Evolutionary conservation across 2,888 invertebrate species (phyloP), one percentile per base, ranked within the genome.

Genomic region (Amphiduros pacificus): DNA sequence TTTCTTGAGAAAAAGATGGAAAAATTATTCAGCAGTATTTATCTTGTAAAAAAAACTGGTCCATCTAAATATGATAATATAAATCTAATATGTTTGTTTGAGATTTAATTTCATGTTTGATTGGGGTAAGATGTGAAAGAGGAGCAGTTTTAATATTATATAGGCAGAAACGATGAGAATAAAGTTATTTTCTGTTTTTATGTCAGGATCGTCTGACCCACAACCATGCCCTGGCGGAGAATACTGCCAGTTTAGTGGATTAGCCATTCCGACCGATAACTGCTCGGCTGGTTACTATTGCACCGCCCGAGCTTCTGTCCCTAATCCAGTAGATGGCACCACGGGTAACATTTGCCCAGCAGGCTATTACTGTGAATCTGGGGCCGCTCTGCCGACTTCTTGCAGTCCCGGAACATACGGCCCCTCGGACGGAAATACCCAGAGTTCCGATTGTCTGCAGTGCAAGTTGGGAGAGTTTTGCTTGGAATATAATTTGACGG

Each of bases 261-360:
- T 78, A 0, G 68, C 67, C 20, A 55, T 56, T 2, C 77, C 78
- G 11, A 76, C 77, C 5, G 78, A 72, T 14, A 70, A 73, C 63
- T 80, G 80, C 59, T 65, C 72, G 1, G 72, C 75, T 2, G 80
- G 79, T 6, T 78, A 77, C 62, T 80, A 74, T 71, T 80, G 80
- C 53, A 64, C 64, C 9, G 70, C 67, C 9, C 60, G 66, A 20
- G 77, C 80, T 32, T 65, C 63, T 0, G 53, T 72, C 9, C 61
- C 74, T 2, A 77, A 73, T 31, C 79, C 79, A 9, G 72, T 71
- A 5, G 78, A 77, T 66, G 74, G 74, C 55, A 72, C 67, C 62
- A 69, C 68, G 56, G 55, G 73, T 4, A 77, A 77, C 70, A 64
- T 73, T 0, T 80, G 80, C 67, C 74, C 75, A 24, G 71, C 76